Conservation (phyloP, 2,888 invertebrate genomes). For the Hydrotaea diabolus region DNA sequence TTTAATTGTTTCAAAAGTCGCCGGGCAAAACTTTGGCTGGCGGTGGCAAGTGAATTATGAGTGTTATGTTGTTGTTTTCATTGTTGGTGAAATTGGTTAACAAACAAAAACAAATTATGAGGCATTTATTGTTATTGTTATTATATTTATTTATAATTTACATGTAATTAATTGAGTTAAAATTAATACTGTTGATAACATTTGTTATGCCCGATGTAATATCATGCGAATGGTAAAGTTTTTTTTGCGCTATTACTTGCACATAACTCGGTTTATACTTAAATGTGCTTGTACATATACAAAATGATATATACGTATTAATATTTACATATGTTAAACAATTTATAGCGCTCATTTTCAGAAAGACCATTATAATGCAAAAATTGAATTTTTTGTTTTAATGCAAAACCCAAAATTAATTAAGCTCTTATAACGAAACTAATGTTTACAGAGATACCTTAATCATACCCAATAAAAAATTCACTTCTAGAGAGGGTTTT, state of each 20-base stretch:
- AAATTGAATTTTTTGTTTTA: too few species aligned
- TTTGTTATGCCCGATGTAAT: constrained; percentile 63
- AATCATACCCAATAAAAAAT: too few species aligned
- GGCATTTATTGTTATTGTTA: constrained; percentile 58
- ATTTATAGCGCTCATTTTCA: too few species aligned
- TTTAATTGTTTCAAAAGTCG: constrained; percentile 45
- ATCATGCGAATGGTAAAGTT: constrained; percentile 3
- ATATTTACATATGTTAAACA: background rate
- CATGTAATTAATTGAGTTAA: constrained; percentile 67
- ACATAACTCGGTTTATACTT: too few species aligned
- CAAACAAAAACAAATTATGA: constrained; percentile 60
- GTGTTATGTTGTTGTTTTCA: constrained; percentile 1
- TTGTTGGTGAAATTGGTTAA: constrained; percentile 61
- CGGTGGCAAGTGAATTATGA: constrained; percentile 5
- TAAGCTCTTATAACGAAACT: too few species aligned
- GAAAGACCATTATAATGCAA: too few species aligned
- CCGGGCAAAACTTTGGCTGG: background rate
- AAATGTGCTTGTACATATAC: background rate
- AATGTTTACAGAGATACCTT: too few species aligned
- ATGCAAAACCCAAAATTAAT: too few species aligned
- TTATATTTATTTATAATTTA: constrained; percentile 62
- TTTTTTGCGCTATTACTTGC: too few species aligned
- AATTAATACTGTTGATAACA: constrained; percentile 62
- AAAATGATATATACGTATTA: too few species aligned
- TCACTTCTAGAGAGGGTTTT: too few species aligned